These are phyloP conservation scores for Ranitomeya imitator DNA, from an alignment of 2,113 vertebrate species.

Conservation along the genomic window DNA sequence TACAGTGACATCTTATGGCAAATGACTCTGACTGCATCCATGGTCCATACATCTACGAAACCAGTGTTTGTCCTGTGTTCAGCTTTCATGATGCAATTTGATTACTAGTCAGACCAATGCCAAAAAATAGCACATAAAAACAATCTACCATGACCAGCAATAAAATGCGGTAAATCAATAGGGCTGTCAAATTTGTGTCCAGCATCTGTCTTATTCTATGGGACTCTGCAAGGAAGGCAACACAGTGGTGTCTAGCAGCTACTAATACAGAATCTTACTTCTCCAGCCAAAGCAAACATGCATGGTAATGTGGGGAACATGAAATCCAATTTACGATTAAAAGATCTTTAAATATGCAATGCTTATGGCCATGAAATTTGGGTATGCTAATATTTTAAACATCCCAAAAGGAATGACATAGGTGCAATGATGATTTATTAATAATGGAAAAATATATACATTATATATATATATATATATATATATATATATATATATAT, in stretches of 20 bases:
- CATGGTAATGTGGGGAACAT: background rate
- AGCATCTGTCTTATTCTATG: background rate
- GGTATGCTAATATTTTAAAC: background rate
- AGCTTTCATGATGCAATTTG: background rate
- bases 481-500: too few species aligned
- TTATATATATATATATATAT: too few species aligned
- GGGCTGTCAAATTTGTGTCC: background rate
- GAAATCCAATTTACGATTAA: background rate
- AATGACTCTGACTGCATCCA: background rate
- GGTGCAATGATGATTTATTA: background rate
- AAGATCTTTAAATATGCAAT: background rate
- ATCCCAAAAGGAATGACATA: background rate
- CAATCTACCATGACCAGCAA: background rate
- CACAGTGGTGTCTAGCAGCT: too few species aligned
- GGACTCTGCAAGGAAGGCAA: background rate
- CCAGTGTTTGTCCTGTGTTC: background rate
- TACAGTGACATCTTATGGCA: conserved; percentile 50
- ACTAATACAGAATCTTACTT: background rate
- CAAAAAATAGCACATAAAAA: background rate
- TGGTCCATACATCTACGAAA: background rate
- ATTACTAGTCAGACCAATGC: background rate
- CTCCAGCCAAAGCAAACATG: background rate
- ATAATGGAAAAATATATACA: too few species aligned
- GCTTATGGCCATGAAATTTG: background rate
- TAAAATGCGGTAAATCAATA: background rate